A percentile compares a stretch with the other conserved stretches of the same genome.
Conservation (phyloP, 1,140 invertebrate species). For the Phymastichus coffea region DNA sequence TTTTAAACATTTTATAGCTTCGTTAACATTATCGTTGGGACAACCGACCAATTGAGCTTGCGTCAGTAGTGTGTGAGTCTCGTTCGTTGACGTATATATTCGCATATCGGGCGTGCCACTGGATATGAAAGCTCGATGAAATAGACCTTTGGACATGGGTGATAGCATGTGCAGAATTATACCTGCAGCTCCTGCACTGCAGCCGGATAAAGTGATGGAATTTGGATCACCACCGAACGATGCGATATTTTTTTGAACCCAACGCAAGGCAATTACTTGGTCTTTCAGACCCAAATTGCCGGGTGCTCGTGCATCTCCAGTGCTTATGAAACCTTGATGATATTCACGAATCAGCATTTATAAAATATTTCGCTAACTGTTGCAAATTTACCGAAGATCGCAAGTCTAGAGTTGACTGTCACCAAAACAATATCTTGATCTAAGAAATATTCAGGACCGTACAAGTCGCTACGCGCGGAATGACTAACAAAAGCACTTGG, state of each 20-base stretch:
- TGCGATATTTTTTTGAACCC: constrained; percentile 72
- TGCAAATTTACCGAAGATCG: constrained; percentile 58
- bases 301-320: constrained; percentile 62
- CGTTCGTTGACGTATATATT: constrained; percentile 56
- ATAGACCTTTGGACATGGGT: no score
- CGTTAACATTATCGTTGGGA: constrained; percentile 55
- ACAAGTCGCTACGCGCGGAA: constrained; percentile 55
- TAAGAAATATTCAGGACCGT: constrained; percentile 64
- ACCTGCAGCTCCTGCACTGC: constrained; percentile 67
- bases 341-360: no score
- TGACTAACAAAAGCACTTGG: constrained; percentile 56
- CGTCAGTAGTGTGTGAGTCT: constrained; percentile 60
- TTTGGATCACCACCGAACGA: constrained; percentile 75
- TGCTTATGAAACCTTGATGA: constrained; percentile 70
- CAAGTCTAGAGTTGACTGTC: constrained; percentile 72
- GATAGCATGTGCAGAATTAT: constrained; percentile 66
- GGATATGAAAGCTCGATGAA: constrained; percentile 55
- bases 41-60: constrained; percentile 68
- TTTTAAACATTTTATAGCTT: constrained; percentile 63
- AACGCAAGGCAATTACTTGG: constrained; percentile 70
- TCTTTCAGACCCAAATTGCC: constrained; percentile 78
- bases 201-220: constrained; percentile 69
- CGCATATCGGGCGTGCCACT: constrained; percentile 65
- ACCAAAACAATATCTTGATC: constrained; percentile 67
- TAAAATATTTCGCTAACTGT: background rate